phyloP scores from a whole-genome alignment of 1,140 invertebrate species.

The Copidosoma floridanum region DNA sequence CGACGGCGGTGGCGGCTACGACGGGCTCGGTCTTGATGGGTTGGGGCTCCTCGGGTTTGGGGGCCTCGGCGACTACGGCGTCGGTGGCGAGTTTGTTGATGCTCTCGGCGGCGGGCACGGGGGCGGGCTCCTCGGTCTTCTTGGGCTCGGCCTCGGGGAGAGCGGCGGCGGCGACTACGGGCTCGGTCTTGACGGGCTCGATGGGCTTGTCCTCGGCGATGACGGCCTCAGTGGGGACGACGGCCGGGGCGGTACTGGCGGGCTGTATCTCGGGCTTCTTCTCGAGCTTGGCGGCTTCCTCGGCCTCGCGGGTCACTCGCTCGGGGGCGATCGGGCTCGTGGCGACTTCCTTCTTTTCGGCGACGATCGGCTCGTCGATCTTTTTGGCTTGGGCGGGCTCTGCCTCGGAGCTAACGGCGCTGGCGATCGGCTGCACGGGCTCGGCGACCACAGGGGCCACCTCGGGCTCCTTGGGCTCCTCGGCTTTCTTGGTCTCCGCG shows the following conservation, averaged over 20 bases:
- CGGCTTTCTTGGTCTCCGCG: neutral
- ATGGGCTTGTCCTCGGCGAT: constrained; percentile 9
- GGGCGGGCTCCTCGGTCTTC: constrained; percentile 10
- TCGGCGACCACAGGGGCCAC: neutral
- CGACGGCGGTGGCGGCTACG: neutral
- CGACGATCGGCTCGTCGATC: neutral
- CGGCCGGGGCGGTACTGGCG: neutral
- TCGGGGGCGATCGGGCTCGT: constrained; percentile 43
- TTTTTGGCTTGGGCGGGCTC: constrained; percentile 10
- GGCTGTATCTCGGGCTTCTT: constrained; percentile 1
- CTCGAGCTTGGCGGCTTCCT: constrained; percentile 37
- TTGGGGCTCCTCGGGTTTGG: constrained; percentile 10
- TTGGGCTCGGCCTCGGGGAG: neutral
- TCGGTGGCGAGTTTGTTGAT: constrained; percentile 15
- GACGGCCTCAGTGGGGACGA: neutral
- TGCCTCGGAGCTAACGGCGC: neutral
- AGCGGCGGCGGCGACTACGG: neutral
- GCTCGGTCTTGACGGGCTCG: constrained; percentile 2
- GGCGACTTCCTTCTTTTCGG: constrained; percentile 16
- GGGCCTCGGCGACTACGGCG: neutral
- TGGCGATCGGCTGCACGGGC: constrained; percentile 12
- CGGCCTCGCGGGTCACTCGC: constrained; percentile 46
- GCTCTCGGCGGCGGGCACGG: constrained; percentile 16
- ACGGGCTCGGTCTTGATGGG: neutral
- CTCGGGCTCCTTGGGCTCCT: neutral